Percentiles rank a stretch among this genome's conserved stretches.
phyloP scores from a whole-genome alignment of 2,113 vertebrate species.

The Zonotrichia leucophrys region DNA sequence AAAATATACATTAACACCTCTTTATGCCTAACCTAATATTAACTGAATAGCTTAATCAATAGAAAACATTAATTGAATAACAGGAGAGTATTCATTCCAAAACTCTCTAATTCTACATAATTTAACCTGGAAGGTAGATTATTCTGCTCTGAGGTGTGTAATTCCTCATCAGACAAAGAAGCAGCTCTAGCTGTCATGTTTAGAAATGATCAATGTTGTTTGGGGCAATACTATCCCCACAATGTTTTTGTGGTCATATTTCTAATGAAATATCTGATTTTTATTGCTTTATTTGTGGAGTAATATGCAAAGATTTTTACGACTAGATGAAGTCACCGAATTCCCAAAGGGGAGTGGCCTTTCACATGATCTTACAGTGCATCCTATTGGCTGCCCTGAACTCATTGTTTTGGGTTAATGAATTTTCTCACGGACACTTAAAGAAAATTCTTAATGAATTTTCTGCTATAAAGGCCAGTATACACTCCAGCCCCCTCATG shows the following conservation, averaged over 20 bases:
- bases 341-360: background rate
- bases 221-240: background rate
- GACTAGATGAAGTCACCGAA: background rate
- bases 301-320: background rate
- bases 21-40: background rate
- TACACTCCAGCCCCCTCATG: background rate
- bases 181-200: background rate
- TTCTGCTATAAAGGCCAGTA: background rate
- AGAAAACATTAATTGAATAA: conserved; percentile 3
- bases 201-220: background rate
- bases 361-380: background rate
- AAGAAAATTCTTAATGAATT: background rate
- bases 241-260: background rate
- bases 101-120: background rate
- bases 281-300: background rate
- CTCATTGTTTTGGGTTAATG: background rate
- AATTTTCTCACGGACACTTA: background rate
- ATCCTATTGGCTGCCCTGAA: background rate
- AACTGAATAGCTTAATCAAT: background rate
- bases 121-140: background rate
- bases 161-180: background rate
- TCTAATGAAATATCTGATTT: background rate
- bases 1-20: background rate
- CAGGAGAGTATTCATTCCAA: background rate
- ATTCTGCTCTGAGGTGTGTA: background rate